Evolutionary conservation across 1,140 invertebrate species (phyloP).

Genomic region (Atta cephalotes): DNA sequence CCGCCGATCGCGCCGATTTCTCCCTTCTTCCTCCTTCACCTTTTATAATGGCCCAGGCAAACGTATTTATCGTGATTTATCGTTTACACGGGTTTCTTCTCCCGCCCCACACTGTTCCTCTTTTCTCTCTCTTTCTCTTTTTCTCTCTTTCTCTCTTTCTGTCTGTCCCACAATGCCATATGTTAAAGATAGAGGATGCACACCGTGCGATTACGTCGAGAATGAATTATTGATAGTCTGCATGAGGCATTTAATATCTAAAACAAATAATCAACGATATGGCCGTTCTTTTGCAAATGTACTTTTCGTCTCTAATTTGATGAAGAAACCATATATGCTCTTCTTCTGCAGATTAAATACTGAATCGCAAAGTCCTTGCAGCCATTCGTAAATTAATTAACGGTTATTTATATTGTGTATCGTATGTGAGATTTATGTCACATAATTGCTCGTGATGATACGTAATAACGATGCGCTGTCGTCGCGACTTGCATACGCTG

Average conservation of each 20-base stretch:
- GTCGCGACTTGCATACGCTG: slow-evolving; percentile 5
- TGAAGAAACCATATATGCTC: neutral
- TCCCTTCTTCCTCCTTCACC: slow-evolving; percentile 59
- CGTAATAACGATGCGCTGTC: slow-evolving; percentile 37
- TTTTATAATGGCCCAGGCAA: slow-evolving; percentile 83
- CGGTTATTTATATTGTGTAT: slow-evolving; percentile 20
- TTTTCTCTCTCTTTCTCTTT: neutral
- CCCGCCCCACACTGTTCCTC: slow-evolving; percentile 25
- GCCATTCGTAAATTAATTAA: slow-evolving; percentile 28
- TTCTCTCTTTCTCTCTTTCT: neutral
- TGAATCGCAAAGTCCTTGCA: neutral
- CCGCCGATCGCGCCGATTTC: slow-evolving; percentile 68
- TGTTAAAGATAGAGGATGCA: slow-evolving; percentile 73
- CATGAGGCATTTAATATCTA: slow-evolving; percentile 81
- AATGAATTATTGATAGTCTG: slow-evolving; percentile 82
- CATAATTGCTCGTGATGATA: slow-evolving; percentile 45
- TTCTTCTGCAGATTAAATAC: neutral
- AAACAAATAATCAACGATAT: slow-evolving; percentile 79
- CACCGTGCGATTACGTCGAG: slow-evolving; percentile 79
- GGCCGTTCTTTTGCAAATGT: neutral
- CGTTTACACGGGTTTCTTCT: slow-evolving; percentile 81
- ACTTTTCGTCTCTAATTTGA: slow-evolving; percentile 15
- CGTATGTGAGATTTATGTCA: slow-evolving; percentile 40
- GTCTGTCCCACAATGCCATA: slow-evolving; percentile 47
- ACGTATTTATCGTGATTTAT: slow-evolving; percentile 86